Conservation (phyloP, 2,888 invertebrate species). For the Synergus umbraculus region DNA sequence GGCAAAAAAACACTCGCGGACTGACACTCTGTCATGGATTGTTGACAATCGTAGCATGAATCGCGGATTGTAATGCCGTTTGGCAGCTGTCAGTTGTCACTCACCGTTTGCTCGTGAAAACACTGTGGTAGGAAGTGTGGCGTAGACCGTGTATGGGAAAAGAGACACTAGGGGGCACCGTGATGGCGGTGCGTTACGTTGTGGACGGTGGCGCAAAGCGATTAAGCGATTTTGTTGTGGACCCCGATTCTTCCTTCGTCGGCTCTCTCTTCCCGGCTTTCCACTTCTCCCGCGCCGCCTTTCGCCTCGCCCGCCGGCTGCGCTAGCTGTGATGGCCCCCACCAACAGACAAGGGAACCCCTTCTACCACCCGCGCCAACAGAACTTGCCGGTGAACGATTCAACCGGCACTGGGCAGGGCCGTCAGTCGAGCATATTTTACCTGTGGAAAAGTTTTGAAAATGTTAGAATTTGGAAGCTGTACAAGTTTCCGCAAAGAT, state of each 20-base stretch:
- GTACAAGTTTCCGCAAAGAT: too few species aligned
- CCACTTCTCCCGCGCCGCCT: conserved; percentile 74
- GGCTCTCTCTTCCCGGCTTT: conserved; percentile 71
- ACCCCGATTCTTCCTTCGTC: conserved; percentile 73
- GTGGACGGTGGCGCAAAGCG: conserved; percentile 77
- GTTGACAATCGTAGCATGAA: conserved; percentile 36
- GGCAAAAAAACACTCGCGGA: conserved; percentile 28
- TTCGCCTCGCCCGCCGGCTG: conserved; percentile 71
- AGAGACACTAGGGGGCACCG: conserved; percentile 65
- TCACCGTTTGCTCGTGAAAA: conserved; percentile 40
- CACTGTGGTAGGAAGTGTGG: conserved; percentile 29
- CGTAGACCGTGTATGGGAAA: conserved; percentile 4
- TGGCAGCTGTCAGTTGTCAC: conserved; percentile 47
- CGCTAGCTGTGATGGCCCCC: conserved; percentile 65
- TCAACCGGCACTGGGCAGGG: conserved; percentile 15
- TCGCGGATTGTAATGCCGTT: conserved; percentile 45
- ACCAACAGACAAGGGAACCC: conserved; percentile 46
- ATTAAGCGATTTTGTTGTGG: conserved; percentile 78
- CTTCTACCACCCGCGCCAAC: conserved; percentile 50
- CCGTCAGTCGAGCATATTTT: background rate
- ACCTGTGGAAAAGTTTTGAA: background rate
- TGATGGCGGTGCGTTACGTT: conserved; percentile 65
- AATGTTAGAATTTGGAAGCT: background rate
- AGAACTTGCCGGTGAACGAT: conserved; percentile 37
- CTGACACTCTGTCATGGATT: conserved; percentile 5